Conservation (phyloP, 2,113 vertebrate species). For the Telmatochromis bifrenatus region DNA sequence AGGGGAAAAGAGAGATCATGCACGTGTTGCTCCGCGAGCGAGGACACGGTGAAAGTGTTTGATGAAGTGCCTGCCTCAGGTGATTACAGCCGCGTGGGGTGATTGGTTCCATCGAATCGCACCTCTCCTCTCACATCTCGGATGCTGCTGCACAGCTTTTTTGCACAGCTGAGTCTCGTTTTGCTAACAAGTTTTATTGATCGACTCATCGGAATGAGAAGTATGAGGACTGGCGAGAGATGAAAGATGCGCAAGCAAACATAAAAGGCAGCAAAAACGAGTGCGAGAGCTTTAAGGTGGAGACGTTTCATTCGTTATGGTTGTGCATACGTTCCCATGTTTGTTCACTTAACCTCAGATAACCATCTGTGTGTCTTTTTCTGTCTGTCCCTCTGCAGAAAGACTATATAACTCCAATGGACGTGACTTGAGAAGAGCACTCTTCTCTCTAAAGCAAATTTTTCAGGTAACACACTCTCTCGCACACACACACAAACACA, state of each 20-base stretch:
- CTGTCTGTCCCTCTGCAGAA: conserved; percentile 65
- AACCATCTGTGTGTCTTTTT: background rate
- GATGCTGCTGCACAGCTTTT: background rate
- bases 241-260: background rate
- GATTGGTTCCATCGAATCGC: background rate
- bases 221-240: background rate
- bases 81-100: background rate
- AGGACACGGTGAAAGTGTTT: conserved; percentile 3
- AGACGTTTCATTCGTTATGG: background rate
- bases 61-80: conserved; percentile 22
- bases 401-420: conserved; percentile 89
- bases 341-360: background rate
- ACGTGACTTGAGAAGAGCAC: conserved; percentile 86
- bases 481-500: background rate
- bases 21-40: conserved; percentile 4
- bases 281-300: background rate
- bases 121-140: background rate
- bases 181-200: conserved; percentile 11
- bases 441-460: conserved; percentile 96
- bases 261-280: background rate
- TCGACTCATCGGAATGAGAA: background rate
- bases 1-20: background rate
- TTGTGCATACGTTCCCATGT: background rate
- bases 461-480: conserved; percentile 82
- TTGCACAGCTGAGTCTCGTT: conserved; percentile 29